Conservation (phyloP, 2,797 vertebrate genomes). For the Schizopygopsis pylzovi region DNA sequence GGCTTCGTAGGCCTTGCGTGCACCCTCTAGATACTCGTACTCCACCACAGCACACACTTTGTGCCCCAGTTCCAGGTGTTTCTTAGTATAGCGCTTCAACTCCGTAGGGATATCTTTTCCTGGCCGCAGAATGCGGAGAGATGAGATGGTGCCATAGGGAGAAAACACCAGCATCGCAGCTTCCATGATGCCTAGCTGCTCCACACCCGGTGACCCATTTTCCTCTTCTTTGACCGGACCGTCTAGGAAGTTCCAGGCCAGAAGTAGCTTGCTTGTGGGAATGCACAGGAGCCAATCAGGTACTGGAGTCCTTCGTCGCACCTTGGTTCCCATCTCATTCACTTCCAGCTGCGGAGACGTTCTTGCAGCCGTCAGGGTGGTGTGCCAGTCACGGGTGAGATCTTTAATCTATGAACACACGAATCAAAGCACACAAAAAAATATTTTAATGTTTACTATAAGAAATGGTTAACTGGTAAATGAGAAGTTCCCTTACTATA, state of each 20-base stretch:
- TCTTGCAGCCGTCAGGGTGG: conserved; percentile 76
- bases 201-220: neutral
- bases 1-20: conserved; percentile 70
- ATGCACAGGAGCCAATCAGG: conserved; percentile 77
- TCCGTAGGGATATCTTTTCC: conserved; percentile 79
- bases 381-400: conserved; percentile 81
- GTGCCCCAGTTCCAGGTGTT: conserved; percentile 76
- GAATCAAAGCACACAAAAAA: neutral
- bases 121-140: conserved; percentile 79
- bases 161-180: conserved; percentile 74
- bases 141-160: conserved; percentile 69
- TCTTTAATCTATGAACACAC: conserved; percentile 47
- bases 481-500: neutral
- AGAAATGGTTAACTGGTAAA: neutral
- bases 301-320: conserved; percentile 72
- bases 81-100: conserved; percentile 70
- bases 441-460: neutral
- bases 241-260: conserved; percentile 76
- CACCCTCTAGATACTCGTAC: conserved; percentile 77
- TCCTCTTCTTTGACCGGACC: conserved; percentile 27
- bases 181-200: conserved; percentile 68
- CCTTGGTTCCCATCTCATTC: conserved; percentile 82
- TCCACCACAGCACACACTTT: conserved; percentile 79
- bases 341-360: conserved; percentile 79
- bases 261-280: conserved; percentile 79